Base-by-base conservation (phyloP, 2,113 vertebrate species). In the Sakesphorus luctuosus region DNA sequence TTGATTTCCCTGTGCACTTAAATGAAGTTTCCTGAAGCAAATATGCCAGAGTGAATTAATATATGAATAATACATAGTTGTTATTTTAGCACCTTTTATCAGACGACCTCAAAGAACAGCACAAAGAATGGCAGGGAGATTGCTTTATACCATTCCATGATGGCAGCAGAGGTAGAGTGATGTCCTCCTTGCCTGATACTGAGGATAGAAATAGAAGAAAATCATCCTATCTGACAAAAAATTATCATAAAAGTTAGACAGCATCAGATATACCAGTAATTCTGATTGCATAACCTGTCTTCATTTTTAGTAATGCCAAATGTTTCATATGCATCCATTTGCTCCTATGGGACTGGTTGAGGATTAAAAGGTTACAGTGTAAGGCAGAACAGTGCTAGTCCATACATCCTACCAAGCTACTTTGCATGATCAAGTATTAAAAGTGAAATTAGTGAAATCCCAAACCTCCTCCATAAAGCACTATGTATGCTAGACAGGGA, bases 31-130 rank as follows among this genome's bases (percentile, higher is more conserved):
- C 81, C 75, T 92, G 85, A 94, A 96, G 94, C 79, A 52, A 90
- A 90, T 92, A 84, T 84, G 72, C 79, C 65, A 92, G 44, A 86
- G 56, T 3, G 52, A 90, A 96, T 95, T 95, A 95, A 88, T 90
- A 75, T 77, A 96, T 96, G 72, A 96, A 95, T 95, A 96, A 96
- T 92, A 84, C 68, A 95, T 94, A 62, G 29, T 71, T 56, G 65
- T 95, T 93, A 78, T 86, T 95, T 94, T 92, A 95, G 17, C 61
- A 88, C 28, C 61, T 95, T 95, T 88, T 73, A 75, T 90, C 59
- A 83, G 68, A 90, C 77, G 76, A 65, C 72, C 92, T 95, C 78
- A 86, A 85, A 94, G 79, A 86, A 50, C 0, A 2, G 19, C 49
- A 83, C 40, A 69, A 56, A 80, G 55, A 25, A 36, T 80, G 53